phyloP scores from a whole-genome alignment of 2,888 invertebrate genomes.

The Microdon myrmicae region DNA sequence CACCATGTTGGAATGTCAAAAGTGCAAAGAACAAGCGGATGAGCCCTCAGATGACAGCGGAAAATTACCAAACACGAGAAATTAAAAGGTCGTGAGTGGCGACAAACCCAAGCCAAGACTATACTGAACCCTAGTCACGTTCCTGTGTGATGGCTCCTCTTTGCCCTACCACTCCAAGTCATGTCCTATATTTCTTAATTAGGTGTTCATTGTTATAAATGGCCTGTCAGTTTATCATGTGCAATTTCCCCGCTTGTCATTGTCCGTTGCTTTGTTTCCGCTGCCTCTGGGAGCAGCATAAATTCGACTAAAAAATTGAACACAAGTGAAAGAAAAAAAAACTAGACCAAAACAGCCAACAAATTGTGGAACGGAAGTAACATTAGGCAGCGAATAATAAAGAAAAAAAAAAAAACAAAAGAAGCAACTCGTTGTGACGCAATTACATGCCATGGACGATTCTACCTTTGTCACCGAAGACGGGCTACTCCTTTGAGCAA shows the following conservation, averaged over 20 bases:
- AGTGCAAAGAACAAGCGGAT: constrained; percentile 41
- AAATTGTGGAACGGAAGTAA: no score
- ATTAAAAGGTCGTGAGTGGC: constrained; percentile 45
- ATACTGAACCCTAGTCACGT: constrained; percentile 47
- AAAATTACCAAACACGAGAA: constrained; percentile 37
- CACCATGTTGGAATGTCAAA: constrained; percentile 15
- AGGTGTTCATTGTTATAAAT: constrained; percentile 53
- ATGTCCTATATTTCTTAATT: constrained; percentile 53
- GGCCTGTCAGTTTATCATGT: constrained; percentile 51
- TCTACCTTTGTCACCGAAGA: background rate
- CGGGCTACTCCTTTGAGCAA: no score
- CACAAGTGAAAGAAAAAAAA: constrained; percentile 36
- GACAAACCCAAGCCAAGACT: constrained; percentile 9
- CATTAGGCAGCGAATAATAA: no score
- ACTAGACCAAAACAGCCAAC: no score
- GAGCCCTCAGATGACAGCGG: constrained; percentile 28
- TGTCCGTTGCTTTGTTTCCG: constrained; percentile 50
- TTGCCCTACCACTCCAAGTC: constrained; percentile 48
- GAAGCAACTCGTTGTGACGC: constrained; percentile 22
- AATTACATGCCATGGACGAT: constrained; percentile 28
- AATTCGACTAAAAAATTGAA: constrained; percentile 44
- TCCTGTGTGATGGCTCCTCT: constrained; percentile 44
- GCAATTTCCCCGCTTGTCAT: constrained; percentile 50
- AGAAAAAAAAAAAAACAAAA: no score
- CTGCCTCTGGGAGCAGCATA: constrained; percentile 48